These are phyloP conservation scores for Labeo calbasu DNA, from an alignment of 2,797 vertebrate species.

Conservation along the genomic window DNA sequence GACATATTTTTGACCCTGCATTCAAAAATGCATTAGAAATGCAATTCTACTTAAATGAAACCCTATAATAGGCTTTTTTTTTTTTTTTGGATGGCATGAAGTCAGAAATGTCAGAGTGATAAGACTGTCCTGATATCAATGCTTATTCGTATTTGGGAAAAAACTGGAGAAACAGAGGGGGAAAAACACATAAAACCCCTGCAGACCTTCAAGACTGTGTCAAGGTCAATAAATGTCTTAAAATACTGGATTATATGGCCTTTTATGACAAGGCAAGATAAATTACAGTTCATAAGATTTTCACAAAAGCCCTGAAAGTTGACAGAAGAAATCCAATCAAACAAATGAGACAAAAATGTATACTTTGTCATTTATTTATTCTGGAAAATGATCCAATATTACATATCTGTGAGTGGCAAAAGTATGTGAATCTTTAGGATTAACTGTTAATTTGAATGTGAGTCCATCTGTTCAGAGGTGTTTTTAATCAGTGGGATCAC, in stretches of 20 bases:
- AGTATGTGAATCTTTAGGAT: no score
- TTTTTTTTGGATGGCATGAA: background rate
- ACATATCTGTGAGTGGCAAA: no score
- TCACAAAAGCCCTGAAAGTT: no score
- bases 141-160: background rate
- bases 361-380: no score
- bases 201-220: background rate
- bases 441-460: no score
- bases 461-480: no score
- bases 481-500: no score
- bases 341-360: no score
- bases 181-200: background rate
- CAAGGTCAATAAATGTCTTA: background rate
- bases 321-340: no score
- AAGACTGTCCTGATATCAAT: background rate
- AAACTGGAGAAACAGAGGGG: background rate
- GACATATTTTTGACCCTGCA: background rate
- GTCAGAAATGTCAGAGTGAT: background rate
- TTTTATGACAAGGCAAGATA: background rate
- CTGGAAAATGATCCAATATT: no score
- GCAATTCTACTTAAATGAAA: no score
- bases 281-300: no score
- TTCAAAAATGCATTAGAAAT: background rate
- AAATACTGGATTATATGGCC: background rate
- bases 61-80: background rate